These are phyloP conservation scores for Salminus brasiliensis DNA, from an alignment of 2,113 vertebrate species.

Conservation along the genomic window DNA sequence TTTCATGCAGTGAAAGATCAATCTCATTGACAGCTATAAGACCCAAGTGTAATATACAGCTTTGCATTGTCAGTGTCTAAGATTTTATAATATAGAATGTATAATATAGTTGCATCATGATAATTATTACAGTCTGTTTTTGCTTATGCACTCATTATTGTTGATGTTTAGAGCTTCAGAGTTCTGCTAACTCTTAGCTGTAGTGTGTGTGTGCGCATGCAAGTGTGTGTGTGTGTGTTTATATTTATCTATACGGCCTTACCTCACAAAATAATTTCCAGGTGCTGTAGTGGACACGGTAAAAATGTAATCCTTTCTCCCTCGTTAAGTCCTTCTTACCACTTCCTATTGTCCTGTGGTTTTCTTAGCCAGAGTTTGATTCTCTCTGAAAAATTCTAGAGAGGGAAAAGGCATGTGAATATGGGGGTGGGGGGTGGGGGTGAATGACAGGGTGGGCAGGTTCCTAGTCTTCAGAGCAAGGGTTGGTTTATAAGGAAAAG, in stretches of 20 bases:
- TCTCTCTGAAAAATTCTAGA: slow-evolving; percentile 63
- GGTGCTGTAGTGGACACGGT: slow-evolving; percentile 60
- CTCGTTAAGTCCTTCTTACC: background rate
- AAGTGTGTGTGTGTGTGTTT: background rate
- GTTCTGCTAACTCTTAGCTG: background rate
- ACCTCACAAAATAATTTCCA: slow-evolving; percentile 61
- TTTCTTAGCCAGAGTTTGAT: slow-evolving; percentile 56
- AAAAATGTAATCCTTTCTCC: slow-evolving; percentile 60
- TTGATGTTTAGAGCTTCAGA: no score
- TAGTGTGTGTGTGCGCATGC: background rate
- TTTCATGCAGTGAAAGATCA: no score
- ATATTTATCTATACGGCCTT: slow-evolving; percentile 38
- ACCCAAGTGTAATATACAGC: no score
- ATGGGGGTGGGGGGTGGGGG: slow-evolving; percentile 37
- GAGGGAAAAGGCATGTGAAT: slow-evolving; percentile 53
- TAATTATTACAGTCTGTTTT: no score
- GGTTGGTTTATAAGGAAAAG: no score
- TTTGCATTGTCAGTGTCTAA: no score
- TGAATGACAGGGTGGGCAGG: slow-evolving; percentile 24
- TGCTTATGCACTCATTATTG: no score
- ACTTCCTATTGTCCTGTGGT: background rate
- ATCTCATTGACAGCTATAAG: no score
- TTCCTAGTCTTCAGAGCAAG: no score
- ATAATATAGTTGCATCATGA: no score
- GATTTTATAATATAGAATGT: no score